phyloP scores from a whole-genome alignment of 2,888 invertebrate species.

The Dendrolimus pini region DNA sequence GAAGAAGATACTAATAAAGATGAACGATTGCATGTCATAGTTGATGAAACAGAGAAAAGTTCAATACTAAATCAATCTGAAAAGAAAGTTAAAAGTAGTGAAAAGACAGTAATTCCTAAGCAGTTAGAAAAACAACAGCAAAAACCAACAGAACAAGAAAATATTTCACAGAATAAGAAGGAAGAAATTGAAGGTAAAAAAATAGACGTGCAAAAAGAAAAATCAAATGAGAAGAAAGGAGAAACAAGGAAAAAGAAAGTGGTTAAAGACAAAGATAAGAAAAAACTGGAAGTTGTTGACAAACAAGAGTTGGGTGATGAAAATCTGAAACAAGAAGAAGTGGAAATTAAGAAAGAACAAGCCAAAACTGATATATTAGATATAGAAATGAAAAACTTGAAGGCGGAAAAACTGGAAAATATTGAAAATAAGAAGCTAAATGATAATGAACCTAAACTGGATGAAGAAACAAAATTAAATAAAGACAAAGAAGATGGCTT shows the following conservation, averaged over 20 bases:
- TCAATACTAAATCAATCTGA: too few relatives aligned
- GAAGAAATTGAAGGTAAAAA: not conserved
- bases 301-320: slow-evolving; percentile 10
- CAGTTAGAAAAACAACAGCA: not conserved
- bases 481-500: slow-evolving; percentile 3
- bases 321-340: slow-evolving; percentile 13
- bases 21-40: too few relatives aligned
- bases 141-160: not conserved
- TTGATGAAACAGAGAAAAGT: too few relatives aligned
- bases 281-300: slow-evolving; percentile 1
- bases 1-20: not conserved
- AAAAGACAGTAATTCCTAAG: too few relatives aligned
- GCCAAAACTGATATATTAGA: not conserved
- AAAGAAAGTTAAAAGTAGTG: too few relatives aligned
- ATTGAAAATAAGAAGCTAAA: not conserved
- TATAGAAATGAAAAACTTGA: slow-evolving; percentile 1
- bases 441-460: not conserved
- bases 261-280: slow-evolving; percentile 7
- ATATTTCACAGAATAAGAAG: not conserved
- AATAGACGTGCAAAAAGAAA: not conserved
- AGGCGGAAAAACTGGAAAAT: slow-evolving; percentile 4
- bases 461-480: slow-evolving; percentile 1
- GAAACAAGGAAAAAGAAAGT: slow-evolving; percentile 3
- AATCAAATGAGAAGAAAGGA: not conserved
- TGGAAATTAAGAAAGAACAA: slow-evolving; percentile 8